phyloP scores from a whole-genome alignment of 2,113 vertebrate species.

The Microtus montanus region DNA sequence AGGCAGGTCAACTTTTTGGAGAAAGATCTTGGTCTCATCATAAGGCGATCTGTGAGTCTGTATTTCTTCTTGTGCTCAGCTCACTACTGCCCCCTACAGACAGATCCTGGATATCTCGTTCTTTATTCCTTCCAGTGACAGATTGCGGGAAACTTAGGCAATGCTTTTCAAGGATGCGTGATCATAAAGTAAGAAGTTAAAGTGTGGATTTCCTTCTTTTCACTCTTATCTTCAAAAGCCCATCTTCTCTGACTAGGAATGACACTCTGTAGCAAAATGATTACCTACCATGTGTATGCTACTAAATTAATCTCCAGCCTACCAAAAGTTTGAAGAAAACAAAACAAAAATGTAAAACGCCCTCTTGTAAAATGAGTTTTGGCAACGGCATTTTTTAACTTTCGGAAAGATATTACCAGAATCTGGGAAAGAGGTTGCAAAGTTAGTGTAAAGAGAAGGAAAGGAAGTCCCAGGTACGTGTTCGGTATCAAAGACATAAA shows the following conservation, averaged over 20 bases:
- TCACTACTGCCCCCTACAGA: slow-evolving; percentile 42
- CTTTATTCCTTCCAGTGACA: background rate
- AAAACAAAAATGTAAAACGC: background rate
- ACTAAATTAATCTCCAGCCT: background rate
- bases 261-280: background rate
- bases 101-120: background rate
- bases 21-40: background rate
- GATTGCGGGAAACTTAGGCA: background rate
- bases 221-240: background rate
- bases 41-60: too few species aligned
- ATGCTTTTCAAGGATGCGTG: background rate
- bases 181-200: background rate
- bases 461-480: too few species aligned
- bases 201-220: background rate
- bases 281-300: background rate
- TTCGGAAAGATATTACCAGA: background rate
- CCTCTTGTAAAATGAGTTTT: background rate
- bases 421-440: background rate
- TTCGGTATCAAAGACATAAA: background rate
- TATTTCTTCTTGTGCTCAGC: background rate
- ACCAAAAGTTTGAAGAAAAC: background rate
- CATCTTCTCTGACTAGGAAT: background rate
- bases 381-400: background rate
- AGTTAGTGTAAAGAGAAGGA: background rate
- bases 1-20: background rate